Conservation (phyloP, 2,113 vertebrate species). For the Pandion haliaetus region DNA sequence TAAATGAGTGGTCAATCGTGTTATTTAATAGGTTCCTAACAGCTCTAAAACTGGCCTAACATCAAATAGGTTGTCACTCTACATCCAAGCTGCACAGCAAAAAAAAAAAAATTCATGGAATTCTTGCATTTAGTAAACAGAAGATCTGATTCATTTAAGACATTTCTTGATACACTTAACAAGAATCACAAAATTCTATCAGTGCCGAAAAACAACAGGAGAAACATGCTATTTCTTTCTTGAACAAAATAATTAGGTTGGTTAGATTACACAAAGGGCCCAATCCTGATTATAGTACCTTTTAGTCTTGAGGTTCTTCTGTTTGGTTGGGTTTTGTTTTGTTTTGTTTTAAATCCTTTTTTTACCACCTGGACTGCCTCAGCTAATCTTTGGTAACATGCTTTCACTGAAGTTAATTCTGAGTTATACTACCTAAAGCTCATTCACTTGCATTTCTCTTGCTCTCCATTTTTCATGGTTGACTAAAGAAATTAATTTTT, state of each 20-base stretch:
- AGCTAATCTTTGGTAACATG: background rate
- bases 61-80: background rate
- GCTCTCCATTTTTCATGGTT: background rate
- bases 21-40: background rate
- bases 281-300: background rate
- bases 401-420: background rate
- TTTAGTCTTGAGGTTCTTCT: background rate
- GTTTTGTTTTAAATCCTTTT: background rate
- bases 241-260: background rate
- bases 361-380: background rate
- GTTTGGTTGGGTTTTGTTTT: background rate
- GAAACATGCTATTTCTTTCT: background rate
- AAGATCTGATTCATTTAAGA: constrained; percentile 23
- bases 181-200: constrained; percentile 54
- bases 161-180: constrained; percentile 19
- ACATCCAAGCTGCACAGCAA: background rate
- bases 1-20: constrained; percentile 9
- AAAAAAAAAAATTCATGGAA: background rate
- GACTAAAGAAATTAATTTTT: background rate
- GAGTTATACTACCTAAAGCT: background rate
- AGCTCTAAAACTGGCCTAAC: background rate
- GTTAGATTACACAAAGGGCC: background rate
- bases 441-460: background rate
- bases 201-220: background rate
- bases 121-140: constrained; percentile 2